These are phyloP conservation scores for Myiotriccus ornatus DNA, from an alignment of 2,797 vertebrate species.

Conservation along the genomic window DNA sequence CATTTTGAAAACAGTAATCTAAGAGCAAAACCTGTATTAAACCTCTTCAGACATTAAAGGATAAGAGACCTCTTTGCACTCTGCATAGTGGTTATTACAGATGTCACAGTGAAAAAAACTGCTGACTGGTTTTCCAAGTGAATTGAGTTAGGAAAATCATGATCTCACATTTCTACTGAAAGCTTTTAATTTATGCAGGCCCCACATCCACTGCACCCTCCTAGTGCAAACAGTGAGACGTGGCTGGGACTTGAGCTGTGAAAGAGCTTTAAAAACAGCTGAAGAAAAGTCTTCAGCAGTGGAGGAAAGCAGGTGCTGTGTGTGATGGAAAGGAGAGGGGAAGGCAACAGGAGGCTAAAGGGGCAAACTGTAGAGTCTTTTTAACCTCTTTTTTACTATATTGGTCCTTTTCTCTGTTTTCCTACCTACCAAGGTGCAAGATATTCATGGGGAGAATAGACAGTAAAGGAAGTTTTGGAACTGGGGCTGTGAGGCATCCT, in stretches of 20 bases:
- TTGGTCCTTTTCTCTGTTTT: neutral
- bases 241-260: neutral
- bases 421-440: neutral
- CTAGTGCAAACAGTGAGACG: neutral
- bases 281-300: neutral
- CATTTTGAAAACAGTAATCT: neutral
- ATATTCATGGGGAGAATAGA: neutral
- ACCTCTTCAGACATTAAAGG: neutral
- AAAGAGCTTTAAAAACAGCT: neutral
- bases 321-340: neutral
- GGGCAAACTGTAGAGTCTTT: neutral
- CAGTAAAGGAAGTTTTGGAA: neutral
- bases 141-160: neutral
- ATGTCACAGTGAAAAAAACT: neutral
- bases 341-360: rapidly evolving
- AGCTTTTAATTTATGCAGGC: neutral
- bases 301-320: neutral
- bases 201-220: neutral
- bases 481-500: neutral
- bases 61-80: neutral
- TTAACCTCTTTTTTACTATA: neutral
- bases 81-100: neutral
- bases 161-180: neutral
- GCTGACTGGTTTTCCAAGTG: neutral
- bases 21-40: neutral